Evolutionary conservation across 2,888 invertebrate genomes (phyloP).

Genomic region (Cataglyphis cursor): DNA sequence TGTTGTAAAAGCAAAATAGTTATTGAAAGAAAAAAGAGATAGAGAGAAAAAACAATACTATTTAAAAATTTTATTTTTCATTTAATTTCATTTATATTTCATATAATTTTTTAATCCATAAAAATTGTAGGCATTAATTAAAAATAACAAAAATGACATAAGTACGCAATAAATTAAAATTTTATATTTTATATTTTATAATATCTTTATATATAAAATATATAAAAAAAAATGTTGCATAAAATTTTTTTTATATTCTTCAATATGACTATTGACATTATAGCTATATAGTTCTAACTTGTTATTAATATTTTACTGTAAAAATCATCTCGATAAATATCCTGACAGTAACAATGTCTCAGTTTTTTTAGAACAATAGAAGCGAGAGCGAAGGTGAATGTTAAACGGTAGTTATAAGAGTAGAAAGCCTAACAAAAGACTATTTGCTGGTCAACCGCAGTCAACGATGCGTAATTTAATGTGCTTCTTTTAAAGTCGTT

Average conservation of each 20-base stretch:
- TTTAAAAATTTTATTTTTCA: neutral
- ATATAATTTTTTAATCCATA: neutral
- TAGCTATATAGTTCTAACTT: neutral
- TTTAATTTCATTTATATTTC: no score
- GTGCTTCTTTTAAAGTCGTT: neutral
- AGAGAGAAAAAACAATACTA: neutral
- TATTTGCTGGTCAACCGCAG: slow-evolving; percentile 32
- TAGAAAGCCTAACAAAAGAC: slow-evolving; percentile 43
- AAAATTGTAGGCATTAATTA: neutral
- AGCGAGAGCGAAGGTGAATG: slow-evolving; percentile 56
- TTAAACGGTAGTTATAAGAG: slow-evolving; percentile 22
- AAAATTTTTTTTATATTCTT: neutral
- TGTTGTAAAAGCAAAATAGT: neutral
- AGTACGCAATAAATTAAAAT: neutral
- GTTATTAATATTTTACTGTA: neutral
- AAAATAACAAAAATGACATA: neutral
- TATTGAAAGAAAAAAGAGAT: no score
- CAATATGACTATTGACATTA: neutral
- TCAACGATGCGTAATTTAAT: slow-evolving; percentile 45
- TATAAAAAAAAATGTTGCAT: neutral
- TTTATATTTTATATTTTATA: neutral
- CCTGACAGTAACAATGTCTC: slow-evolving; percentile 2
- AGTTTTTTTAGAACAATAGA: slow-evolving; percentile 26
- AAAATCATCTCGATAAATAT: neutral
- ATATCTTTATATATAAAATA: neutral